Evolutionary conservation across 1,140 invertebrate species (phyloP), one percentile per base, ranked within the genome.

Genomic region (Nasonia giraulti): DNA sequence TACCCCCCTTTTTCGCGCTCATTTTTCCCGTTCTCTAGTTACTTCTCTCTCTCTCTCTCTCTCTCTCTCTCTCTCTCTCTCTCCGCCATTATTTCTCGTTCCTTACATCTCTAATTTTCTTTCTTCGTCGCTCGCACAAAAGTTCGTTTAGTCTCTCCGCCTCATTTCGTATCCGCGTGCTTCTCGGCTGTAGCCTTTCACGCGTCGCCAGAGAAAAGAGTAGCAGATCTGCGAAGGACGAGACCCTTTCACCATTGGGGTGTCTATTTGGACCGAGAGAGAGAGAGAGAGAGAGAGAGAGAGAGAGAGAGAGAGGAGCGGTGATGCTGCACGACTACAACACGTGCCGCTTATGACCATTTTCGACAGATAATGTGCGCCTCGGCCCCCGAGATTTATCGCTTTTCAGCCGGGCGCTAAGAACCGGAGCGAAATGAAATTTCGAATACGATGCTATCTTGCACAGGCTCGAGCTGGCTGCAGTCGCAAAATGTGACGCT

Each of bases 271-370:
- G 6, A n/a, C 6, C 55, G 47, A 50, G 2, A n/a, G 14, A 50
- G 47, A 50, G 47, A 50, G 44, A 47, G 31, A 27, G 44, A 47
- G 62, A 44, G 47, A 84, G 68, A n/a, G n/a, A n/a, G 14, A 50
- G 47, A 50, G 47, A 50, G 44, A 47, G 31, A 27, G 44, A 47
- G 62, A 44, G 47, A 84, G 68, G 75, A 85, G 69, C 85, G 83
- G 20, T 40, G 55, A 33, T 50, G 14, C 76, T 50, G 75, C 40
- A 73, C 82, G 77, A 27, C 55, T 7, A 79, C 84, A 85, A 83
- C 91, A 92, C 91, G 91, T 92, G 91, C 90, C 89, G 89, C 87
- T 91, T 91, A 91, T 90, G 90, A 88, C 89, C 87, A 89, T 90
- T 91, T 88, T 89, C 89, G 87, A 87, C 86, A 88, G 91, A 91